Evolutionary conservation across 1,140 invertebrate species (phyloP), one percentile per base, ranked within the genome.

Genomic region (Dreissena polymorpha): DNA sequence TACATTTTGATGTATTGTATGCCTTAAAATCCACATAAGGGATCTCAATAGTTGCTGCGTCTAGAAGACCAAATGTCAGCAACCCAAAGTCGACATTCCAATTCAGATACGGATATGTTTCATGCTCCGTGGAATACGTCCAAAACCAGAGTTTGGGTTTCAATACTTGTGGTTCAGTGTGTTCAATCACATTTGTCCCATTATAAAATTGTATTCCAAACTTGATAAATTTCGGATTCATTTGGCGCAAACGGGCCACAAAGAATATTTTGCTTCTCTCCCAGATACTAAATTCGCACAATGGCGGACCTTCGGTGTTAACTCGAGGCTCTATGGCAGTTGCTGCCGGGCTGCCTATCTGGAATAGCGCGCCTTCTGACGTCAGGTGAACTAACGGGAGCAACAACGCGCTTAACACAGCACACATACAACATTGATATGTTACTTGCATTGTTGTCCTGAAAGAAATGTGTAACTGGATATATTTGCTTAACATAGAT

Each of bases 1-100:
- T 1, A 71, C 51, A 71, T 2, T 39, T 39, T 39, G 2, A 2
- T 10, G 57, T n/a, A 51, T 12, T 2, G 57, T 60, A 5, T 5
- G 2, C 57, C 57, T 51, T 53, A 0, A 78, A n/a, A 50, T 51
- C 14, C 18, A 78, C 49, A 25, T 55, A 68, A 14, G 29, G 29
- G 27, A 69, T 53, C 7, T 69, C 14, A 0, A 25, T 3, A 0
- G 75, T 78, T 69, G 53, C 25, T 14, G 60, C 75, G 49, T 78
- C 75, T 0, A 78, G 23, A n/a, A 78, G 65, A 1, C 39, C 39
- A 53, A 78, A 78, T 13, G 63, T 51, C 23, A 78, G 49, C 7
- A 78, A 29, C 21, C 75, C 75, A 50, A 51, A 57, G 60, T 78
- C 75, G 18, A 78, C 67, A 18, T 78, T 68, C 75, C 63, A 68